Evolutionary conservation across 2,888 invertebrate species (phyloP), one percentile per base, ranked within the genome.

Genomic region (Portevinia maculata): DNA sequence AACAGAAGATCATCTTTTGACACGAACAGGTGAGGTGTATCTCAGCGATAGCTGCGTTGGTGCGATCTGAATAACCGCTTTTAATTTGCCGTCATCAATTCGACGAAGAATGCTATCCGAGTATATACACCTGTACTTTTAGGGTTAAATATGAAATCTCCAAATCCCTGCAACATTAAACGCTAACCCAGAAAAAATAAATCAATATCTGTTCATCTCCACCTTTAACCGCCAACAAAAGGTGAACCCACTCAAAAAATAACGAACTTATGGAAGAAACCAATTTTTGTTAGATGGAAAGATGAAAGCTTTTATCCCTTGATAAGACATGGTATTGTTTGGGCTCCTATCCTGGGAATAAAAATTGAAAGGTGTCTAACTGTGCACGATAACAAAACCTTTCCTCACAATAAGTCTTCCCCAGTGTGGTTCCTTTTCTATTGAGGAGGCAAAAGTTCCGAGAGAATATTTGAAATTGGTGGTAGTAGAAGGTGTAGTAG

Each of bases 261-360:
- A 32, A 53, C 53, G 32, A 39, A 37, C 53, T 67, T 55, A 69
- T 65, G 59, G 71, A 71, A 71, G 52, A 57, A 71, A 64, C 34
- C 71, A 64, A 71, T 78, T 71, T n/a, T 57, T 59, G 57, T 65
- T 71, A 46, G 52, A 55, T 32, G 44, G 15, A 71, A 62, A 55
- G 55, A 53, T 60, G 30, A 69, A 19, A 28, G 32, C 55, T 34
- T 69, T 69, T 46, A 46, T 46, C 55, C 67, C 24, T 65, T 34
- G 17, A 28, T 13, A 52, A 65, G 39, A 13, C 21, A 41, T 37
- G 19, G 11, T 28, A 32, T 32, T 34, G 13, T 60, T 30, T 6
- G 46, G 21, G 32, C 46, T 15, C 15, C 15, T 9, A 55, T 37
- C 21, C n/a, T 3, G 53, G 37, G 53, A 55, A 55, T 37, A 55